A percentile compares a stretch with the other conserved stretches of the same genome.
Evolutionary conservation across 2,113 vertebrate species (phyloP).

Genomic region (Ochotona princeps): DNA sequence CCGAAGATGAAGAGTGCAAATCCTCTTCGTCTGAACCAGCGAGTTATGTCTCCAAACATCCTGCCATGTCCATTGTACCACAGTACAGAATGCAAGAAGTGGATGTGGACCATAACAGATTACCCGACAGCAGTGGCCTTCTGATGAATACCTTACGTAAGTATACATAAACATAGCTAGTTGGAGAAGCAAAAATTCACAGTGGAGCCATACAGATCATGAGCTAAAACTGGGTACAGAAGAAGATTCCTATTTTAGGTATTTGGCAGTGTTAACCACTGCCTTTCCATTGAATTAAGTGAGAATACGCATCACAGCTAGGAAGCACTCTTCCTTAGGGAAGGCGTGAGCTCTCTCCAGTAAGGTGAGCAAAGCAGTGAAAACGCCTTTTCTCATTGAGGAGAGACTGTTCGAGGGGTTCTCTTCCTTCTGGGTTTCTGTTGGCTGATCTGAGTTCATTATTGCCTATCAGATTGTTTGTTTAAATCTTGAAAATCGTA

Average conservation of each 20-base stretch:
- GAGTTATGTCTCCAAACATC: constrained; percentile 81
- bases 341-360: background rate
- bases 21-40: constrained; percentile 78
- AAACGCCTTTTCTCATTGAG: no score
- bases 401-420: background rate
- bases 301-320: background rate
- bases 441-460: no score
- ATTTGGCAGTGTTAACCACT: constrained; percentile 3
- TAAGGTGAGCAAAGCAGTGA: no score
- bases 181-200: constrained; percentile 51
- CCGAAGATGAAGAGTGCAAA: constrained; percentile 88
- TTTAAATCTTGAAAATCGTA: no score
- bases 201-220: background rate
- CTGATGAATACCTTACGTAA: constrained; percentile 97
- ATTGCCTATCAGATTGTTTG: no score
- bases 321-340: background rate
- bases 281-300: background rate
- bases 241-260: constrained; percentile 33
- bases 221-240: constrained; percentile 45
- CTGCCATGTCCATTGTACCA: constrained; percentile 85
- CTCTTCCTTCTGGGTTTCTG: background rate
- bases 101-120: constrained; percentile 82
- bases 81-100: constrained; percentile 86
- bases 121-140: constrained; percentile 87
- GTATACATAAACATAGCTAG: constrained; percentile 83